Percentiles rank a stretch among this genome's conserved stretches.
Conservation (phyloP, 2,113 vertebrate genomes). For the Tautogolabrus adspersus region DNA sequence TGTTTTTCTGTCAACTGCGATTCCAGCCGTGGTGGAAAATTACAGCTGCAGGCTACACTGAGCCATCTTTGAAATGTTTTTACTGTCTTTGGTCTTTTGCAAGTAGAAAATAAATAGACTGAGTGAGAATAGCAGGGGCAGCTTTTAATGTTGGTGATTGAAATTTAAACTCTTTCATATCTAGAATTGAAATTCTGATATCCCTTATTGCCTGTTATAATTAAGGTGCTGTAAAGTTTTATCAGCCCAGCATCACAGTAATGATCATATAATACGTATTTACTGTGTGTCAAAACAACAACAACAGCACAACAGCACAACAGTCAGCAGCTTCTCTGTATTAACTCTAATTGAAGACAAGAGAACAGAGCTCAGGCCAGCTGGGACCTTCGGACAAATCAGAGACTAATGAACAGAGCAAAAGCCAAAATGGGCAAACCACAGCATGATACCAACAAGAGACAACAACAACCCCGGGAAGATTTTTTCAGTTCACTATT, state of each 20-base stretch:
- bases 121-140: too few relatives aligned
- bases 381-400: constrained; percentile 45
- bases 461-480: constrained; percentile 5
- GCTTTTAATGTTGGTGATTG: too few relatives aligned
- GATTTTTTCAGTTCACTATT: neutral
- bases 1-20: too few relatives aligned
- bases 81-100: too few relatives aligned
- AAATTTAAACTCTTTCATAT: neutral
- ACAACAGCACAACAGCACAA: constrained; percentile 36
- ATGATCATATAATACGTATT: neutral
- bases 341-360: constrained; percentile 48
- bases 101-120: too few relatives aligned
- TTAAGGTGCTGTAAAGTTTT: neutral
- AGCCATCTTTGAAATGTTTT: too few relatives aligned
- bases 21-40: too few relatives aligned
- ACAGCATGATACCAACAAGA: constrained; percentile 33
- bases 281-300: constrained; percentile 27
- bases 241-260: neutral
- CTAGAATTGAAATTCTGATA: neutral
- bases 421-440: constrained; percentile 41
- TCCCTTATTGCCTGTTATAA: neutral
- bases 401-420: constrained; percentile 51
- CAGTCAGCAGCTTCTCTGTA: constrained; percentile 28
- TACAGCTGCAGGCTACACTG: too few relatives aligned
- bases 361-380: constrained; percentile 29